Conservation (phyloP, 2,113 vertebrate genomes). For the Psammodynastes pulverulentus region DNA sequence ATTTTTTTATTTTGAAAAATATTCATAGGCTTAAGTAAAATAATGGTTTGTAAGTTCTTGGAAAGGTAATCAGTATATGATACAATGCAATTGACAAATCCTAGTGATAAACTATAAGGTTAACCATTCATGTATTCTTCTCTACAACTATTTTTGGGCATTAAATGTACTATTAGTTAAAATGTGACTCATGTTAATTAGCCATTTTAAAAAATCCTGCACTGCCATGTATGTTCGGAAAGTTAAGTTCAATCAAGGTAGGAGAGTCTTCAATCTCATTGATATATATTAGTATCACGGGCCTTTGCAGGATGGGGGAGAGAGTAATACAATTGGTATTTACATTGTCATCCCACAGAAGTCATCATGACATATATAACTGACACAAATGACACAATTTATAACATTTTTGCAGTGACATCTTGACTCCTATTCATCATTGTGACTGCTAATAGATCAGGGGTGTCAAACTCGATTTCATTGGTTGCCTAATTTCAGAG, state of each 20-base stretch:
- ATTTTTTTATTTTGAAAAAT: constrained; percentile 6
- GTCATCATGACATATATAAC: not conserved
- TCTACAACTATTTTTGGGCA: not conserved
- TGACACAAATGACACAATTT: not conserved
- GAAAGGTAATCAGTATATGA: not conserved
- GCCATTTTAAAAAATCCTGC: not conserved
- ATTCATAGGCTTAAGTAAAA: constrained; percentile 14
- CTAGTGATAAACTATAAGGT: not conserved
- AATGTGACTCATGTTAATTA: not conserved
- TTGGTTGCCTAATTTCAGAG: no score
- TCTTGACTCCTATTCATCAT: not conserved
- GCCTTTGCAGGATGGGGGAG: not conserved
- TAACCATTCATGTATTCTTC: not conserved
- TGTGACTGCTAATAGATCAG: not conserved
- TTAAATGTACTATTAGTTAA: not conserved
- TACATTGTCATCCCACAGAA: not conserved
- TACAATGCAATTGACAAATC: not conserved
- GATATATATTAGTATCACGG: not conserved
- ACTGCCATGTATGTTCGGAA: not conserved
- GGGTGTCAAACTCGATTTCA: no score
- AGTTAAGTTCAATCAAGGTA: not conserved
- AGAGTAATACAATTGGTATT: not conserved
- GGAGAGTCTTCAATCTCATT: not conserved
- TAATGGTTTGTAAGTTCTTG: fast-evolving
- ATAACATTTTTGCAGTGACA: not conserved